A percentile compares a stretch with the other conserved stretches of the same genome.
These are phyloP conservation scores for Embidobia sp. DNA, from an alignment of 2,888 invertebrate genomes.

Conservation along the genomic window DNA sequence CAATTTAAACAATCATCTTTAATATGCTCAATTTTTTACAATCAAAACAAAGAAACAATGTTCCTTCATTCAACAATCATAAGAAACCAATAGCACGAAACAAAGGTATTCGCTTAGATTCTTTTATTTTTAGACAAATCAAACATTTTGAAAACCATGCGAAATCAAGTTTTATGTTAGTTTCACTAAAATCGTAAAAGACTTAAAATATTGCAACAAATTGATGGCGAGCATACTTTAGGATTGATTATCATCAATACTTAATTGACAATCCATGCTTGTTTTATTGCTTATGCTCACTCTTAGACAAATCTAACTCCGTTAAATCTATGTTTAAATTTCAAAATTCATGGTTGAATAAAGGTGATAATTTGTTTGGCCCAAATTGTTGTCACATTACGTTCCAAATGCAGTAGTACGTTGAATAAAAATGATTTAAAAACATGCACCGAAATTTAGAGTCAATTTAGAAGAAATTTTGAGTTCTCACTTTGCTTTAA, in stretches of 20 bases:
- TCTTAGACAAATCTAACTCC: too few species aligned
- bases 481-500: too few species aligned
- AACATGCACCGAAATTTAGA: too few species aligned
- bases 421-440: too few species aligned
- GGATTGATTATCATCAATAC: background rate
- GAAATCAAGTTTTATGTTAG: conserved; percentile 41
- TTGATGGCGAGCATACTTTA: background rate
- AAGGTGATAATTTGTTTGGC: conserved; percentile 10
- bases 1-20: too few species aligned
- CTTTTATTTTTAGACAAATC: conserved; percentile 7
- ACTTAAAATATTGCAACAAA: conserved; percentile 2
- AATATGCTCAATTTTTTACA: too few species aligned
- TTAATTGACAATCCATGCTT: conserved; percentile 35
- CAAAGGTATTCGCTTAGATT: too few species aligned
- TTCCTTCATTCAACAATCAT: background rate
- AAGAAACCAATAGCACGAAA: too few species aligned
- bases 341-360: conserved; percentile 52
- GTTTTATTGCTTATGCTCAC: conserved; percentile 16
- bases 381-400: background rate
- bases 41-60: background rate
- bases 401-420: conserved; percentile 22
- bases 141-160: conserved; percentile 45
- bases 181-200: conserved; percentile 27
- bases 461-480: too few species aligned
- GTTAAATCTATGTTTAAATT: conserved; percentile 3